Evolutionary conservation across 1,140 invertebrate species (phyloP).

Genomic region (Venturia canescens): DNA sequence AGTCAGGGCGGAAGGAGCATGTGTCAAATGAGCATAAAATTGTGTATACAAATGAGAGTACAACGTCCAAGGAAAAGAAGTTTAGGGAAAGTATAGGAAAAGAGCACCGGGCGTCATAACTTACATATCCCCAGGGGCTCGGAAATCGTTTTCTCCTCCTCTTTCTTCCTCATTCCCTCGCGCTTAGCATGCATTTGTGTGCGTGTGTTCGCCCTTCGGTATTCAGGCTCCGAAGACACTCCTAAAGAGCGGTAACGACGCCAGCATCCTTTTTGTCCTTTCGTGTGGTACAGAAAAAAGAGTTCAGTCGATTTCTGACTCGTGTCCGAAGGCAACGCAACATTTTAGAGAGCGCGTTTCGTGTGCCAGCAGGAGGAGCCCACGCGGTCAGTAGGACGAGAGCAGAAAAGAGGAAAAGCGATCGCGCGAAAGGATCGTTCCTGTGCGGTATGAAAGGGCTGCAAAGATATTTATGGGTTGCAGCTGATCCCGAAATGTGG

Average conservation of each 20-base stretch:
- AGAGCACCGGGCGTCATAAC: slow-evolving; percentile 10
- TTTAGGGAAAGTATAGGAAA: background rate
- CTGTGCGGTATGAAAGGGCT: slow-evolving; percentile 42
- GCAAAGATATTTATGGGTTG: slow-evolving; percentile 49
- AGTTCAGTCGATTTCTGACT: slow-evolving; percentile 30
- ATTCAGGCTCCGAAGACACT: slow-evolving; percentile 9
- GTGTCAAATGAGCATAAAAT: too few species aligned
- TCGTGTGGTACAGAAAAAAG: background rate
- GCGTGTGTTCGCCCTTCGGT: background rate
- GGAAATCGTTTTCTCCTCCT: background rate
- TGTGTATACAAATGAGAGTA: background rate
- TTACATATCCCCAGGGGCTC: slow-evolving; percentile 5
- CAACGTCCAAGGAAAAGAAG: background rate
- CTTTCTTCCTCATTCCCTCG: too few species aligned
- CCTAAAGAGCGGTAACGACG: slow-evolving; percentile 26
- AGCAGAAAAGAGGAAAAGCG: background rate
- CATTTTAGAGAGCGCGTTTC: slow-evolving; percentile 14
- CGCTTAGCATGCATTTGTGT: background rate
- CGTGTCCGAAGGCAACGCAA: slow-evolving; percentile 24
- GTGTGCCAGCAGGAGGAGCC: slow-evolving; percentile 5
- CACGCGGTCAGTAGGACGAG: slow-evolving; percentile 10
- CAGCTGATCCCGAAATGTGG: slow-evolving; percentile 46
- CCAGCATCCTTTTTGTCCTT: slow-evolving; percentile 17
- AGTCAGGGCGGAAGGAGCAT: too few species aligned
- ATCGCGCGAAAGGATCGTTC: slow-evolving; percentile 29